These are phyloP conservation scores for Apostichopus californicus DNA, from an alignment of 35 echinoderm and acorn worm species.

Conservation along the genomic window DNA sequence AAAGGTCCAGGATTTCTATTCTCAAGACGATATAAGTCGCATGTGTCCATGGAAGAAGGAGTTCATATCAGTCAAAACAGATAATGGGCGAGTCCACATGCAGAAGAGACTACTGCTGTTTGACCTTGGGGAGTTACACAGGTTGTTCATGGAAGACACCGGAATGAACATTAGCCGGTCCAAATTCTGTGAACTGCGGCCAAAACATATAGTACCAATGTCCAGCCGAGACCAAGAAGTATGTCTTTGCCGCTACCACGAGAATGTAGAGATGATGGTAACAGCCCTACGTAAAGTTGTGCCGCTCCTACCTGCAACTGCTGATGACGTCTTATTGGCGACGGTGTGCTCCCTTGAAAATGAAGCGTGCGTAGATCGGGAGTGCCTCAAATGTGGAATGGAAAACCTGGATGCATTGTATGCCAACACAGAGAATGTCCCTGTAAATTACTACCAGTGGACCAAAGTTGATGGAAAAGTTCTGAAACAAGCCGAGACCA, in stretches of 20 bases:
- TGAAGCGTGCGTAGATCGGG: constrained; percentile 14
- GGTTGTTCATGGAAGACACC: background rate
- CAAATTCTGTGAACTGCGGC: constrained; percentile 22
- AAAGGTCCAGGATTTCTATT: constrained; percentile 32
- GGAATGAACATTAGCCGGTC: background rate
- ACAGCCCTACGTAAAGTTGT: background rate
- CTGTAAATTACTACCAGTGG: constrained; percentile 33
- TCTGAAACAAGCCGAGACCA: background rate
- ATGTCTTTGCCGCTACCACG: constrained; percentile 46
- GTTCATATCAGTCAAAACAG: constrained; percentile 2
- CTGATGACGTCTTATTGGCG: background rate
- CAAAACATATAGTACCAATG: background rate
- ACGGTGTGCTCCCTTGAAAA: constrained; percentile 20
- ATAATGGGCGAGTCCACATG: background rate
- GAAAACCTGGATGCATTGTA: background rate
- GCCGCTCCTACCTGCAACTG: background rate
- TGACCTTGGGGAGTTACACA: background rate
- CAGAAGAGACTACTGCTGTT: background rate
- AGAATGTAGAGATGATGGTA: background rate
- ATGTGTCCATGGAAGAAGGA: constrained; percentile 50
- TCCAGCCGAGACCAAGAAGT: background rate
- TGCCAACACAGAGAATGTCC: background rate
- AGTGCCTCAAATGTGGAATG: constrained; percentile 11
- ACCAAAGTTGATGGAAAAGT: background rate
- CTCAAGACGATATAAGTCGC: constrained; percentile 30